phyloP scores from a whole-genome alignment of 2,113 vertebrate species.

The Channa maculata region DNA sequence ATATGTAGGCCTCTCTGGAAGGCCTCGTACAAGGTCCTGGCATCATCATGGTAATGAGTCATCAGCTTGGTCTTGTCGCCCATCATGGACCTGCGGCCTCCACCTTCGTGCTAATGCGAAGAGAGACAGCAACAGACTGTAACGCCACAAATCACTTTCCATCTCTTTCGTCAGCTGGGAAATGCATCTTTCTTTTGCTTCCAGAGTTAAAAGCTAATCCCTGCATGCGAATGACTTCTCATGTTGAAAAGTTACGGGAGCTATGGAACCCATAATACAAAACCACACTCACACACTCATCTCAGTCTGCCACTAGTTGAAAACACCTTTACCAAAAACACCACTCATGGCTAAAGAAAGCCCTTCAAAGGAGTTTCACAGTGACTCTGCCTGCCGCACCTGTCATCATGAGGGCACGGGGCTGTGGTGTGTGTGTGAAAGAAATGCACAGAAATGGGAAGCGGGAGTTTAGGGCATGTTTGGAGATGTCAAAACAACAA shows the following conservation, averaged over 20 bases:
- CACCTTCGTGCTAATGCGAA: constrained; percentile 77
- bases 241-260: background rate
- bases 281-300: background rate
- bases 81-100: constrained; percentile 91
- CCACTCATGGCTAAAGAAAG: background rate
- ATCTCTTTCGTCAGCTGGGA: background rate
- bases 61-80: constrained; percentile 87
- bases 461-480: background rate
- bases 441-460: background rate
- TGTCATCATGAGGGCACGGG: background rate
- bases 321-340: background rate
- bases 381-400: background rate
- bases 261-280: background rate
- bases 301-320: background rate
- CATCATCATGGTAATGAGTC: constrained; percentile 93
- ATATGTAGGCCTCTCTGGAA: constrained; percentile 94
- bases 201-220: background rate
- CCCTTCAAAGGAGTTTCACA: constrained; percentile 16
- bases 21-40: constrained; percentile 96
- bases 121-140: background rate
- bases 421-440: background rate
- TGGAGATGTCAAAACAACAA: background rate
- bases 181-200: too few relatives aligned
- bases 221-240: constrained; percentile 10
- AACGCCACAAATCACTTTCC: background rate